Percentiles rank a stretch among this genome's conserved stretches.
phyloP scores from a whole-genome alignment of 1,140 invertebrate species.

The Trichoplusia ni region DNA sequence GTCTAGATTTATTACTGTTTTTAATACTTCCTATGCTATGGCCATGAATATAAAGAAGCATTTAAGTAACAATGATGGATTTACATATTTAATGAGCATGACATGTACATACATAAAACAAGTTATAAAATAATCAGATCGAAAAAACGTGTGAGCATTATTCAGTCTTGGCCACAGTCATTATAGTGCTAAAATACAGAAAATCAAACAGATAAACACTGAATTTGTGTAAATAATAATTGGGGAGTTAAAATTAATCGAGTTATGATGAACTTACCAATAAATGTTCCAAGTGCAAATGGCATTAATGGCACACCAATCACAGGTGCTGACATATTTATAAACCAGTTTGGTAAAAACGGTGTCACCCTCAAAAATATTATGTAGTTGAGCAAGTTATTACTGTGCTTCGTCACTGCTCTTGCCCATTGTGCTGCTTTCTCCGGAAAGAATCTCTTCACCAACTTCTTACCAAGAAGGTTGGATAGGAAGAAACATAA shows the following conservation, averaged over 20 bases:
- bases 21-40: no score
- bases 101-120: no score
- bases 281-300: slow-evolving; percentile 96
- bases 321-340: slow-evolving; percentile 98
- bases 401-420: slow-evolving; percentile 92
- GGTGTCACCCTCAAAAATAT: slow-evolving; percentile 98
- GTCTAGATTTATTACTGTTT: no score
- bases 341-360: slow-evolving; percentile 99
- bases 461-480: slow-evolving; percentile 91
- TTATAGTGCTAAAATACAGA: no score
- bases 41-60: no score
- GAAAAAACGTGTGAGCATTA: no score
- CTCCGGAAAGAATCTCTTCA: slow-evolving; percentile 95
- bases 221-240: slow-evolving; percentile 5
- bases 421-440: slow-evolving; percentile 92
- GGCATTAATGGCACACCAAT: slow-evolving; percentile 96
- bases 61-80: no score
- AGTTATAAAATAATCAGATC: no score
- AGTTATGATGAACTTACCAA: slow-evolving; percentile 86
- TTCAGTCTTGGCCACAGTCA: no score
- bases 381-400: slow-evolving; percentile 97
- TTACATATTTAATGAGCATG: no score
- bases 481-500: slow-evolving; percentile 97
- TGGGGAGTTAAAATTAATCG: neutral
- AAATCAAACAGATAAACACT: no score